Percentiles rank a stretch among this genome's conserved stretches.
Conservation (phyloP, 2,113 vertebrate species). For the Alethe castanea region DNA sequence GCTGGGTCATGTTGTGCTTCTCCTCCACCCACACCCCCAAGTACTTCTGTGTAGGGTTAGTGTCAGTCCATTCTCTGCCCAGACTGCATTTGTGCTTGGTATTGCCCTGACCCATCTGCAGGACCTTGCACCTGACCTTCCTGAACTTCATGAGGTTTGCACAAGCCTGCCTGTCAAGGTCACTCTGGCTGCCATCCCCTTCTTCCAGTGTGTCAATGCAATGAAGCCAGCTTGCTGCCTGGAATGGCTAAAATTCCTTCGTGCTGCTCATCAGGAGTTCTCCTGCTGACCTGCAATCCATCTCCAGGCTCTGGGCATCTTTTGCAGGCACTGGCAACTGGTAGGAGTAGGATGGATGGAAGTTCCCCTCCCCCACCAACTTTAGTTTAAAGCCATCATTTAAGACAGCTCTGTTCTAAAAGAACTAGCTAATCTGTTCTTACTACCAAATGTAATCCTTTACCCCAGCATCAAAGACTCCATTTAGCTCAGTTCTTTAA, state of each 20-base stretch:
- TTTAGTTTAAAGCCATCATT: neutral
- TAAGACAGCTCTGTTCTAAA: neutral
- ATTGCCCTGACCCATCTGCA: neutral
- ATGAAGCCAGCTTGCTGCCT: neutral
- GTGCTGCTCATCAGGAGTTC: neutral
- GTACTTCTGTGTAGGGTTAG: neutral
- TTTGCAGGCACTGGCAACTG: neutral
- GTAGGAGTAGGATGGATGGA: neutral
- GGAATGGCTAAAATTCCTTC: neutral
- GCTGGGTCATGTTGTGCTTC: neutral
- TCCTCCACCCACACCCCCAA: neutral
- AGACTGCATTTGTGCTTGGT: neutral
- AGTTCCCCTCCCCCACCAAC: neutral
- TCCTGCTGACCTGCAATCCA: neutral
- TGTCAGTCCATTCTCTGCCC: neutral
- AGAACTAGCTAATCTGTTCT: slow-evolving; percentile 7
- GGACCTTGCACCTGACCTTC: neutral
- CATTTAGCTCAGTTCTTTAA: slow-evolving; percentile 10
- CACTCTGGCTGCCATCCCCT: neutral
- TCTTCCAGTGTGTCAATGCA: rapidly evolving
- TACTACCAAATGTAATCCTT: slow-evolving; percentile 37
- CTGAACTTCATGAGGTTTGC: neutral
- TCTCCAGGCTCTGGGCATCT: neutral
- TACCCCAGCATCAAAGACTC: neutral
- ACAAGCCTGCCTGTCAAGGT: neutral